These are phyloP conservation scores for Archips crataeganus DNA, from an alignment of 2,888 invertebrate species.

Conservation along the genomic window DNA sequence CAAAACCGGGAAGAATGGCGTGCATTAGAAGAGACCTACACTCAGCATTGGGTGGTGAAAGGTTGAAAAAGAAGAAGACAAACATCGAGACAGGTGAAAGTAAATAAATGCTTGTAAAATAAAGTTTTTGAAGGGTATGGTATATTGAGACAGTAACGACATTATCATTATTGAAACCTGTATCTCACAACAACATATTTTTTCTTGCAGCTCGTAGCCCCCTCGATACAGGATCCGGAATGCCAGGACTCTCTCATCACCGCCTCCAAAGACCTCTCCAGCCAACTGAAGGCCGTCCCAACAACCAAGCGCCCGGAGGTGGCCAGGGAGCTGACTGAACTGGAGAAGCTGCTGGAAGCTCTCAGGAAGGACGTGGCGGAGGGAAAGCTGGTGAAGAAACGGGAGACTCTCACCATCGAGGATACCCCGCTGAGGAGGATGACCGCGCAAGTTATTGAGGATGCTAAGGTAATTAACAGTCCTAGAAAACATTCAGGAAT, in stretches of 20 bases:
- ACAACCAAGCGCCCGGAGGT: conserved; percentile 52
- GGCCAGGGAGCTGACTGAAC: conserved; percentile 50
- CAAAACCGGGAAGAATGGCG: no score
- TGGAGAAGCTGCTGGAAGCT: conserved; percentile 54
- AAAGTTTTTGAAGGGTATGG: no score
- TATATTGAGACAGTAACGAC: no score
- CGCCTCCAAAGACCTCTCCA: conserved; percentile 57
- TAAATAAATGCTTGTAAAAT: no score
- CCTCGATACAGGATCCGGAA: conserved; percentile 61
- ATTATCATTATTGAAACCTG: not conserved
- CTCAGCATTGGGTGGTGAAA: no score
- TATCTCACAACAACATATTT: not conserved
- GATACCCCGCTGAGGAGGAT: conserved; percentile 66
- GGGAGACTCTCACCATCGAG: conserved; percentile 57
- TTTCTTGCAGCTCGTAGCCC: conserved; percentile 60
- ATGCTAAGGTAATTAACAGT: conserved; percentile 59
- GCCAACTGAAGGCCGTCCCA: conserved; percentile 53
- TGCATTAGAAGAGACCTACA: no score
- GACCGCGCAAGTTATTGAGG: conserved; percentile 64
- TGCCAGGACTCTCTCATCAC: conserved; percentile 61
- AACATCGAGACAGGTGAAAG: no score
- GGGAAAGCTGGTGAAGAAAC: conserved; percentile 55
- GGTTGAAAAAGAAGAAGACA: no score
- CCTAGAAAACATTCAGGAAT: no score
- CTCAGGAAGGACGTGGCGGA: conserved; percentile 57